Conservation (phyloP, 2,113 vertebrate genomes). For the Eulemur rufifrons region DNA sequence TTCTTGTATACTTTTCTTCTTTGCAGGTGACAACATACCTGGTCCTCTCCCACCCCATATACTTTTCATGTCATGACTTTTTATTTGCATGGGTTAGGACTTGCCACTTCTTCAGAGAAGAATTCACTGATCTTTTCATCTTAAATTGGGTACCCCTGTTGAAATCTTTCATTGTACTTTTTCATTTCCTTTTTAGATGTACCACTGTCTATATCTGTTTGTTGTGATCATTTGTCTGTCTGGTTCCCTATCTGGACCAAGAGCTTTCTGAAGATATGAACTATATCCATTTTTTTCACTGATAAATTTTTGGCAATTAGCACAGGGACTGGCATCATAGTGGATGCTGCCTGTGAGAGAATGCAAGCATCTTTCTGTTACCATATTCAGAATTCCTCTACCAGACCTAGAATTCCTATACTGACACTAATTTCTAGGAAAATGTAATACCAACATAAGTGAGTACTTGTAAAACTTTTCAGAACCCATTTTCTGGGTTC, state of each 20-base stretch:
- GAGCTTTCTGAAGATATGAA: background rate
- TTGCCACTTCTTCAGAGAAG: background rate
- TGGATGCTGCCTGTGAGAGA: background rate
- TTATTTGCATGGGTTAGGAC: background rate
- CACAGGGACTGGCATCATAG: background rate
- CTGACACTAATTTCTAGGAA: background rate
- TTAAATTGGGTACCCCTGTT: background rate
- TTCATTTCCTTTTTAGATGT: constrained; percentile 28
- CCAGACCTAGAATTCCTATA: background rate
- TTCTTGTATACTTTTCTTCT: background rate
- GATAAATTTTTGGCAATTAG: background rate
- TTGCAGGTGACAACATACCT: background rate
- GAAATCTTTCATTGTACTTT: background rate
- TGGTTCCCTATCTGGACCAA: background rate
- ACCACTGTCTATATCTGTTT: background rate
- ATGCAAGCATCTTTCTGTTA: background rate
- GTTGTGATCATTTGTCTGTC: constrained; percentile 6
- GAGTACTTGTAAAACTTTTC: background rate
- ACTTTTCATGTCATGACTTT: background rate
- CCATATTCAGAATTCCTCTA: background rate
- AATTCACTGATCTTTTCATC: background rate
- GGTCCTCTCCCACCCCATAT: background rate
- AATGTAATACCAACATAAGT: background rate
- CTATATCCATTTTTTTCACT: background rate
- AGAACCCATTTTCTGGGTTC: background rate